These are phyloP conservation scores for Colistium nudipinnis DNA, from an alignment of 2,113 vertebrate genomes.

Conservation along the genomic window DNA sequence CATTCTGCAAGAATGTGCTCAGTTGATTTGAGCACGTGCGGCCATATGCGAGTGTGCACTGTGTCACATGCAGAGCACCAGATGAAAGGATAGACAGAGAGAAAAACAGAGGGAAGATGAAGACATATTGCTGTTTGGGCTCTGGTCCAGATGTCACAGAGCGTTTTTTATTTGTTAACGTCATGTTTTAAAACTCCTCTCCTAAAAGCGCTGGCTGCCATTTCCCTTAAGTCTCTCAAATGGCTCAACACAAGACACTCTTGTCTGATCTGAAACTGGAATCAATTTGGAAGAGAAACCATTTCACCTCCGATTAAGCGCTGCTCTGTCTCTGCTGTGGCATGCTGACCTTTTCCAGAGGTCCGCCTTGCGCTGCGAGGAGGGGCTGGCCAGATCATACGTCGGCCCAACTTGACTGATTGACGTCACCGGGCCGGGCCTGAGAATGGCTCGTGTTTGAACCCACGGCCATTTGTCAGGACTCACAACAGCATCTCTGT, in stretches of 20 bases:
- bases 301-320: slow-evolving; percentile 81
- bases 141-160: slow-evolving; percentile 72
- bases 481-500: slow-evolving; percentile 55
- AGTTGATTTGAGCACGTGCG: slow-evolving; percentile 26
- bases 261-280: slow-evolving; percentile 79
- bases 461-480: slow-evolving; percentile 61
- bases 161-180: slow-evolving; percentile 73
- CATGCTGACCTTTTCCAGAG: slow-evolving; percentile 83
- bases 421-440: slow-evolving; percentile 73
- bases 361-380: slow-evolving; percentile 72
- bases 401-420: slow-evolving; percentile 73
- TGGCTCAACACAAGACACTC: slow-evolving; percentile 77
- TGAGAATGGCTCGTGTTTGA: slow-evolving; percentile 71
- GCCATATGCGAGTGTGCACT: slow-evolving; percentile 39
- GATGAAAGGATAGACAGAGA: slow-evolving; percentile 43
- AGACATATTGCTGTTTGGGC: slow-evolving; percentile 56
- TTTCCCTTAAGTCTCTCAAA: slow-evolving; percentile 65
- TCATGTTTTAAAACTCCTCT: slow-evolving; percentile 71
- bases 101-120: slow-evolving; percentile 35
- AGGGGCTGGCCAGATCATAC: slow-evolving; percentile 67
- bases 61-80: slow-evolving; percentile 46
- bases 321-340: slow-evolving; percentile 76
- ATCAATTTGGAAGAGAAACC: slow-evolving; percentile 83
- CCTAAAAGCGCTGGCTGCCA: slow-evolving; percentile 65
- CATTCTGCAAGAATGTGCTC: slow-evolving; percentile 51